phyloP scores from a whole-genome alignment of 2,888 invertebrate species.

The Conops quadrifasciatus region DNA sequence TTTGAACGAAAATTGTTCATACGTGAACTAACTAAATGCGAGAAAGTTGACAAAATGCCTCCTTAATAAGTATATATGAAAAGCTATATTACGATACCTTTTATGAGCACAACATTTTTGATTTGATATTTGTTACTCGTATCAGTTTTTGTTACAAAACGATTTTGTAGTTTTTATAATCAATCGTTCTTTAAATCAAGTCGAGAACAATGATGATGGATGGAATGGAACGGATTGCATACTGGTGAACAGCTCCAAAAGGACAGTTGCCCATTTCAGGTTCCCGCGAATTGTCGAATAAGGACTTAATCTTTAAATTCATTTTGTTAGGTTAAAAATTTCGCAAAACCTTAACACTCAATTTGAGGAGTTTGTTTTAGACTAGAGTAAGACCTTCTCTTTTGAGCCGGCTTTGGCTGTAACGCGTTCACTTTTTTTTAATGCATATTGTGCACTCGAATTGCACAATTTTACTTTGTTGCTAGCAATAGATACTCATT shows the following conservation, averaged over 20 bases:
- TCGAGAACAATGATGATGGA: too few relatives aligned
- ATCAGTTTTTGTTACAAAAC: slow-evolving; percentile 17
- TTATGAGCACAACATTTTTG: slow-evolving; percentile 15
- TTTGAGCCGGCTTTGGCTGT: too few relatives aligned
- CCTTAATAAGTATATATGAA: slow-evolving; percentile 36
- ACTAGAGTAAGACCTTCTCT: too few relatives aligned
- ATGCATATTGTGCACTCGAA: too few relatives aligned
- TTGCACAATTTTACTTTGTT: too few relatives aligned
- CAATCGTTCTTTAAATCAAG: background rate
- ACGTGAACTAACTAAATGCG: slow-evolving; percentile 22
- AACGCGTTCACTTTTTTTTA: too few relatives aligned
- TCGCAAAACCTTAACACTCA: too few relatives aligned
- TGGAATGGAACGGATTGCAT: background rate
- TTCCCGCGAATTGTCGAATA: too few relatives aligned
- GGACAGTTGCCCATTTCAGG: too few relatives aligned
- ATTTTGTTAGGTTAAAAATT: too few relatives aligned
- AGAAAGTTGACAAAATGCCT: slow-evolving; percentile 24
- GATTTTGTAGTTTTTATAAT: slow-evolving; percentile 34
- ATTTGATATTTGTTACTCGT: slow-evolving; percentile 4
- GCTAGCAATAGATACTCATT: background rate
- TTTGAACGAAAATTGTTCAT: slow-evolving; percentile 31
- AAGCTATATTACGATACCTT: slow-evolving; percentile 10
- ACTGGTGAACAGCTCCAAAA: slow-evolving; percentile 1
- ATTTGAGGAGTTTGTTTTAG: too few relatives aligned
- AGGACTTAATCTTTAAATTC: too few relatives aligned